These are phyloP conservation scores for Platanista minor DNA, from an alignment of 2,113 vertebrate species.

Conservation along the genomic window DNA sequence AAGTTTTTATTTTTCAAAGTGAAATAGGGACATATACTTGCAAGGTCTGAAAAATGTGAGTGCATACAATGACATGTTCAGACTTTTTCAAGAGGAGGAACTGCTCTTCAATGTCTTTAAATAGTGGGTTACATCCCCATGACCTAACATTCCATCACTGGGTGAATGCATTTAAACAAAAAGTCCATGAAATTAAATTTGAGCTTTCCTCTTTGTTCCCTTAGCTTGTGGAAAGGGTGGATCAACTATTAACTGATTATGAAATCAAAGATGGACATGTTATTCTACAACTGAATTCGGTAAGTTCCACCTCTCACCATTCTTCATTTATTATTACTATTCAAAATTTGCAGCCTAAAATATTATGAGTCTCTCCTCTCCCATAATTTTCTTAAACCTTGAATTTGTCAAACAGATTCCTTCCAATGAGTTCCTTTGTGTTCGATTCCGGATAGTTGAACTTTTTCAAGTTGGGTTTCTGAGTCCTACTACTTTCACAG, in stretches of 20 bases:
- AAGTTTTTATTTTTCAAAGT: background rate
- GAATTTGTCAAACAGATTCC: conserved; percentile 82
- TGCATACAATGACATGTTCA: background rate
- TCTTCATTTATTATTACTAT: background rate
- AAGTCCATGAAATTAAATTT: background rate
- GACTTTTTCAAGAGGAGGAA: background rate
- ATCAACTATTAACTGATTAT: conserved; percentile 85
- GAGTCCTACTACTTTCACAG: conserved; percentile 84
- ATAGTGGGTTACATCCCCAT: background rate
- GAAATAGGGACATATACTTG: background rate
- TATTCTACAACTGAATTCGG: conserved; percentile 86
- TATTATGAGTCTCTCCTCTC: background rate
- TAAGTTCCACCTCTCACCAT: conserved; percentile 70
- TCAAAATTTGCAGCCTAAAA: background rate
- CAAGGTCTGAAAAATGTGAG: background rate
- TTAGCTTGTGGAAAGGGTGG: conserved; percentile 85
- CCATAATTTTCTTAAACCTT: background rate
- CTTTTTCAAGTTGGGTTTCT: conserved; percentile 83
- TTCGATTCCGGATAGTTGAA: conserved; percentile 84
- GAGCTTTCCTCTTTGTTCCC: conserved; percentile 27
- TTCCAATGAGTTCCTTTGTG: conserved; percentile 79
- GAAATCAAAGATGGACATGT: conserved; percentile 85
- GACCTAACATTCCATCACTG: background rate
- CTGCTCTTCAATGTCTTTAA: background rate
- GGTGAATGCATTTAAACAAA: conserved; percentile 4